Conservation (phyloP, 2,888 invertebrate genomes). For the Resseliella maxima region DNA sequence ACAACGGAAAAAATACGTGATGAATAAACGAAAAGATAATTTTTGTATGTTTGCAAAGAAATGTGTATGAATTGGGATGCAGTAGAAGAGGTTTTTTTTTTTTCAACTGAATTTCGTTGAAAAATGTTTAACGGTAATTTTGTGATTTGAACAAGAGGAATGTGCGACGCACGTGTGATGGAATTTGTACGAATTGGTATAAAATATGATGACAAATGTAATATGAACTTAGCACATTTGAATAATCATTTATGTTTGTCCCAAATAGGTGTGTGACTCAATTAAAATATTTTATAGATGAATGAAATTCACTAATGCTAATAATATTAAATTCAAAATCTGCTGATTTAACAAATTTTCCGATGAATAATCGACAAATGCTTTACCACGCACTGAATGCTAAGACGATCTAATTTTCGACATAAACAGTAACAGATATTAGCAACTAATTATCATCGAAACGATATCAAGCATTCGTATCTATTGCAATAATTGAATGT, state of each 20-base stretch:
- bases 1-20: neutral
- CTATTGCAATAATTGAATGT: too few species aligned
- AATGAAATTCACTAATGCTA: neutral
- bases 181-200: neutral
- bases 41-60: neutral
- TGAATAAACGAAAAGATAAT: neutral
- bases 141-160: neutral
- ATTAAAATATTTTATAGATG: neutral
- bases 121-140: slow-evolving; percentile 41
- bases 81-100: too few species aligned
- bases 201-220: slow-evolving; percentile 5
- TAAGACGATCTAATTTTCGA: too few species aligned
- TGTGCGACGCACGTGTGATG: neutral
- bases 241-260: too few species aligned
- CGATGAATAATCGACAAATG: neutral
- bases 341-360: neutral
- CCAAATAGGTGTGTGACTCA: neutral
- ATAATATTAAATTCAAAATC: neutral
- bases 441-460: too few species aligned
- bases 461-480: too few species aligned
- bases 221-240: neutral
- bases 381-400: neutral
- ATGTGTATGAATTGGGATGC: neutral
- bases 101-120: neutral
- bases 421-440: too few species aligned